These are phyloP conservation scores for Holothuria glaberrima DNA, from an alignment of 35 echinoderm and acorn worm genomes.

Conservation along the genomic window DNA sequence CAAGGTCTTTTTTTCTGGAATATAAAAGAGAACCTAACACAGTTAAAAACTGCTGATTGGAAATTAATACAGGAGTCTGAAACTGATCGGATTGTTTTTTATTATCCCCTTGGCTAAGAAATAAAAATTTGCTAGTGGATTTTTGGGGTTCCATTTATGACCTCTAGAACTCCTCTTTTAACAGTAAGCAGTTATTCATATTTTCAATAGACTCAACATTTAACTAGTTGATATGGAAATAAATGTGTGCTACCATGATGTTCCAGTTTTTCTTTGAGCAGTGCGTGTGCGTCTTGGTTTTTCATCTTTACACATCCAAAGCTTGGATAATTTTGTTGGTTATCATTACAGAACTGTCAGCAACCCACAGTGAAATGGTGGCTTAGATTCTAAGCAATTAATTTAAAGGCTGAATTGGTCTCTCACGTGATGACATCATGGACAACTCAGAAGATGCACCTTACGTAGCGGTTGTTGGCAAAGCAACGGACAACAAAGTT, in stretches of 20 bases:
- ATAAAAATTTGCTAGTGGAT: not conserved
- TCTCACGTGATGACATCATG: not conserved
- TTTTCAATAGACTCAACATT: not conserved
- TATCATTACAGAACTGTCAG: conserved; percentile 3
- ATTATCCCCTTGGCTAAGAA: not conserved
- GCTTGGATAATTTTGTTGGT: not conserved
- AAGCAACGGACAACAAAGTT: not conserved
- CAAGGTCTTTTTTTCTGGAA: not conserved
- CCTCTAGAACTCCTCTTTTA: not conserved
- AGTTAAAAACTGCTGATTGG: not conserved
- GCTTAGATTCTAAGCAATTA: no score
- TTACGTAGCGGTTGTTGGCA: conserved; percentile 11
- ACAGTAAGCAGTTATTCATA: not conserved
- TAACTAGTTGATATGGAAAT: not conserved
- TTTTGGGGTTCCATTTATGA: not conserved
- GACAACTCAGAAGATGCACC: not conserved
- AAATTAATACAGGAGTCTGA: not conserved
- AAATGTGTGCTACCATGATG: no score
- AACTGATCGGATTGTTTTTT: not conserved
- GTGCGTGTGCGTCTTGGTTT: not conserved
- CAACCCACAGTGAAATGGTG: not conserved
- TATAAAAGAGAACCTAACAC: not conserved
- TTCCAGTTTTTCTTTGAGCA: not conserved
- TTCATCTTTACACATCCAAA: not conserved
- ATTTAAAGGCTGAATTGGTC: no score